A percentile compares a stretch with the other conserved stretches of the same genome.
These are phyloP conservation scores for Diaprepes abbreviatus DNA, from an alignment of 2,888 invertebrate species.

Conservation along the genomic window DNA sequence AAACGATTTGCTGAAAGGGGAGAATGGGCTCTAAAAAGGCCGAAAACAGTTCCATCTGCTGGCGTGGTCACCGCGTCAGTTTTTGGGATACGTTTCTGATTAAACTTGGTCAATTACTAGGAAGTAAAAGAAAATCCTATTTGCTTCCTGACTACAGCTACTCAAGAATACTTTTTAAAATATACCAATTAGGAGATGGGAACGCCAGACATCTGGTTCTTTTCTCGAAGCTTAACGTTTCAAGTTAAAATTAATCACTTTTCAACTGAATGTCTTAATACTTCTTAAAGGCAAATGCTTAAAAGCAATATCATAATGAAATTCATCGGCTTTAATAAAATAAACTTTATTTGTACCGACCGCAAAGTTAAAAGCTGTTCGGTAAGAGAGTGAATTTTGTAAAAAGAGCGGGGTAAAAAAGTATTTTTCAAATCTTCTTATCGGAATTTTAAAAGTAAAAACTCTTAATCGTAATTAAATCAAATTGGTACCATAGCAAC, in stretches of 20 bases:
- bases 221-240: conserved; percentile 58
- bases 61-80: too few relatives aligned
- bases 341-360: conserved; percentile 9
- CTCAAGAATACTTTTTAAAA: conserved; percentile 33
- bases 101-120: too few relatives aligned
- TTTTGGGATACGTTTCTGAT: too few relatives aligned
- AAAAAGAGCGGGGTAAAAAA: too few relatives aligned
- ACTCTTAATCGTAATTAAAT: too few relatives aligned
- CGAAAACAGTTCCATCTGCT: too few relatives aligned
- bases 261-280: conserved; percentile 58
- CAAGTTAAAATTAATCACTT: conserved; percentile 62
- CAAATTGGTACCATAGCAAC: too few relatives aligned
- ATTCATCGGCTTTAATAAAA: conserved; percentile 17
- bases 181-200: conserved; percentile 33
- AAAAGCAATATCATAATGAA: conserved; percentile 21
- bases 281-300: conserved; percentile 33
- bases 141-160: neutral
- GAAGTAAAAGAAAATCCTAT: too few relatives aligned
- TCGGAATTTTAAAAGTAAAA: too few relatives aligned
- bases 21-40: too few relatives aligned
- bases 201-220: conserved; percentile 61
- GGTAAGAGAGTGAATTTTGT: neutral
- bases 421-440: too few relatives aligned
- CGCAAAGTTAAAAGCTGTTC: conserved; percentile 5
- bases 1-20: too few relatives aligned